These are phyloP conservation scores for Aix galericulata DNA, from an alignment of 2,113 vertebrate species.

Conservation along the genomic window DNA sequence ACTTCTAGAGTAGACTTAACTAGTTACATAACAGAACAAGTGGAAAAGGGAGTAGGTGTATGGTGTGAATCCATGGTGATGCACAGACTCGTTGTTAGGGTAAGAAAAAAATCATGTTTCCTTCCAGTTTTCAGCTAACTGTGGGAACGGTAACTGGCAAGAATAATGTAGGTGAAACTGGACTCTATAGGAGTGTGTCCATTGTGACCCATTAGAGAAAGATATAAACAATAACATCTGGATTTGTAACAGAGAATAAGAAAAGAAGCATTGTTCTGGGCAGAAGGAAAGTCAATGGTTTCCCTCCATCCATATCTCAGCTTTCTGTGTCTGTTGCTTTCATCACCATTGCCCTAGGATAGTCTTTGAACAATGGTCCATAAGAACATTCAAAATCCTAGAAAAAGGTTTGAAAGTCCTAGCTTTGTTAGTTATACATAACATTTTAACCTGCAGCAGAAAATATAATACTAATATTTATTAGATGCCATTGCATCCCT, in stretches of 20 bases:
- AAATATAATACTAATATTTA: neutral
- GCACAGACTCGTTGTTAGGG: neutral
- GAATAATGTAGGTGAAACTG: neutral
- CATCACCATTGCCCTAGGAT: neutral
- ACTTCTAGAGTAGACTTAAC: neutral
- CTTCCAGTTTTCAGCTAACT: neutral
- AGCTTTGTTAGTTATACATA: neutral
- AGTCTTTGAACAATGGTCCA: neutral
- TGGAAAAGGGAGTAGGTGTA: conserved; percentile 16
- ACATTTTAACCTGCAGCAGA: neutral
- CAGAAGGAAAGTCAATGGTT: neutral
- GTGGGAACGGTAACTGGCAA: neutral
- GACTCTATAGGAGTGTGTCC: neutral
- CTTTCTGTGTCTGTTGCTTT: neutral
- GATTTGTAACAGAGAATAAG: neutral
- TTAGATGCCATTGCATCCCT: neutral
- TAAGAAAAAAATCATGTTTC: neutral
- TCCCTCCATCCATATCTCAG: neutral
- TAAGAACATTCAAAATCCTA: neutral
- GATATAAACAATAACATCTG: neutral
- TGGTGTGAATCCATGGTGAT: conserved; percentile 32
- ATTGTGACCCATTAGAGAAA: neutral
- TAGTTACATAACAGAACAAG: conserved; percentile 26
- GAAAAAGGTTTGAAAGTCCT: neutral
- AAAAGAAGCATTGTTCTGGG: neutral